A percentile compares a stretch with the other conserved stretches of the same genome.
These are phyloP conservation scores for Tyria jacobaeae DNA, from an alignment of 2,888 invertebrate genomes.

Conservation along the genomic window DNA sequence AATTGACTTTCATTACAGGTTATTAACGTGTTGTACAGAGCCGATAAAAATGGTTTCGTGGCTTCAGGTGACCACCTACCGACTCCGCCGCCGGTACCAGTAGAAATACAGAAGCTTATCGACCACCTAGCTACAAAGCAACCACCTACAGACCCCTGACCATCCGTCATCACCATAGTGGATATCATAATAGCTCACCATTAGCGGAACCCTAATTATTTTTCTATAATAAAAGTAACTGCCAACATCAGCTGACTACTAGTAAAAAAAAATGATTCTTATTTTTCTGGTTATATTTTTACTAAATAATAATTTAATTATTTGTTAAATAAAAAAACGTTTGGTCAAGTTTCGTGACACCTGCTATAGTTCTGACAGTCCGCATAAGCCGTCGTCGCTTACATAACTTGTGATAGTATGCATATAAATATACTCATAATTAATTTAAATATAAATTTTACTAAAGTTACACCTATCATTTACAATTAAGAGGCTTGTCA, in stretches of 20 bases:
- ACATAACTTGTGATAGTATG: not conserved
- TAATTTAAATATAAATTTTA: not conserved
- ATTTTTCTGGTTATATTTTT: too few species aligned
- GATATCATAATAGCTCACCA: not conserved
- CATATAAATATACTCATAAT: not conserved
- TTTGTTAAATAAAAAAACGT: too few species aligned
- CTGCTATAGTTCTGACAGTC: too few species aligned
- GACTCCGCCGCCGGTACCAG: conserved; percentile 89
- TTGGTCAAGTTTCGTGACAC: too few species aligned
- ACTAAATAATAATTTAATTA: too few species aligned
- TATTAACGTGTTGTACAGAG: conserved; percentile 88
- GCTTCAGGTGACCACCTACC: conserved; percentile 87
- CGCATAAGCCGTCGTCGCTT: too few species aligned
- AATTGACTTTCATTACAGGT: conserved; percentile 65
- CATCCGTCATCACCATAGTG: not conserved
- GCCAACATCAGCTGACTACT: too few species aligned
- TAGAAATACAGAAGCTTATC: conserved; percentile 88
- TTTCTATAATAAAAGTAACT: too few species aligned
- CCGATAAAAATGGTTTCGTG: conserved; percentile 90
- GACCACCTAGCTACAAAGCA: conserved; percentile 87
- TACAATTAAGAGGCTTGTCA: not conserved
- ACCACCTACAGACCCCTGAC: conserved; percentile 31
- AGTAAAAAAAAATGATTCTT: too few species aligned
- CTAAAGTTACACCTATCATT: not conserved
- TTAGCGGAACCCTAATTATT: too few species aligned